Percentiles rank a stretch among this genome's conserved stretches.
These are phyloP conservation scores for Hydropsyche betteni DNA, from an alignment of 2,888 invertebrate species.

Conservation along the genomic window DNA sequence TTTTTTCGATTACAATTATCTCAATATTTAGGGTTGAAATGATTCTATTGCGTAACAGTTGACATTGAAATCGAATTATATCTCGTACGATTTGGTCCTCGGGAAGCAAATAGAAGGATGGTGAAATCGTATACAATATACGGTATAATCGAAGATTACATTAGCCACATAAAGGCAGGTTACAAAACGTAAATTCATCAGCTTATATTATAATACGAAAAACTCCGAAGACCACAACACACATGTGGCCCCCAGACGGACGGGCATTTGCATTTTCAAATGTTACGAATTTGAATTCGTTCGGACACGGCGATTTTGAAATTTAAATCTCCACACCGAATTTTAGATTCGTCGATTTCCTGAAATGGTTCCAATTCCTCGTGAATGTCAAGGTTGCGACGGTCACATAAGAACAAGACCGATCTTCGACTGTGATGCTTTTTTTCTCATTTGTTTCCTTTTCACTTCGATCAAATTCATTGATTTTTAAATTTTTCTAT, in stretches of 20 bases:
- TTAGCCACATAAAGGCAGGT: constrained; percentile 31
- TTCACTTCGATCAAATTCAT: neutral
- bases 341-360: constrained; percentile 39
- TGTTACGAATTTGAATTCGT: constrained; percentile 35
- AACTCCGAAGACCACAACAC: neutral
- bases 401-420: constrained; percentile 7
- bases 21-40: neutral
- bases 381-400: constrained; percentile 48
- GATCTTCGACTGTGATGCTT: too few species aligned
- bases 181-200: constrained; percentile 1
- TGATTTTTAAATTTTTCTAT: neutral
- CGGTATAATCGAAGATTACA: constrained; percentile 36
- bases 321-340: constrained; percentile 31
- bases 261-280: constrained; percentile 38
- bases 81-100: neutral
- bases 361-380: constrained; percentile 25
- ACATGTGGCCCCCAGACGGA: constrained; percentile 24
- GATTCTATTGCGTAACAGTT: neutral
- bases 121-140: neutral
- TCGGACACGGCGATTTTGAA: constrained; percentile 26
- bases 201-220: too few species aligned
- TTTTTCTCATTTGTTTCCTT: neutral
- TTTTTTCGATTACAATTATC: too few species aligned
- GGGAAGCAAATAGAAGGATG: too few species aligned
- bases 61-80: neutral